These are phyloP conservation scores for Tribolium madens DNA, from an alignment of 1,140 invertebrate genomes.

Conservation along the genomic window DNA sequence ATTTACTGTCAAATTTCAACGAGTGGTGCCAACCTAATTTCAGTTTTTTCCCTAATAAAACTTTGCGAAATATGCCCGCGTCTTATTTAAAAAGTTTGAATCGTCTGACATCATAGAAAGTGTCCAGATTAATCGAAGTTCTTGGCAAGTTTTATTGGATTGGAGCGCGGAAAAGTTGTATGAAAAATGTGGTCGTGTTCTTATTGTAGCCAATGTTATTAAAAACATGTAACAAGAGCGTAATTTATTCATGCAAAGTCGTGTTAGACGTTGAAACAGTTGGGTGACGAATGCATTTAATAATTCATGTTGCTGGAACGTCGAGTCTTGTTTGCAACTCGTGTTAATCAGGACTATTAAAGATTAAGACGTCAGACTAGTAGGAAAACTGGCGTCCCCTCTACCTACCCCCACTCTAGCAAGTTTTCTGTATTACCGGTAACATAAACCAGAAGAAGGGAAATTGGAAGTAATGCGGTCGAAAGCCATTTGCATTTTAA, in stretches of 20 bases:
- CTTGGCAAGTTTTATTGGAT: conserved; percentile 32
- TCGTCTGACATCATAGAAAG: not conserved
- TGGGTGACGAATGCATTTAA: conserved; percentile 37
- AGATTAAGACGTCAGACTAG: conserved; percentile 14
- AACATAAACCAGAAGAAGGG: conserved; percentile 30
- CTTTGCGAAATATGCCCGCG: conserved; percentile 15
- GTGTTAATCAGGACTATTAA: conserved; percentile 34
- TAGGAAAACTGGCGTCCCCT: not conserved
- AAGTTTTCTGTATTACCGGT: conserved; percentile 5
- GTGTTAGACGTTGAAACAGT: conserved; percentile 23
- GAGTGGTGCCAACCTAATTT: too few relatives aligned
- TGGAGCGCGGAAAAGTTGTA: not conserved
- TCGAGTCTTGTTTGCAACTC: conserved; percentile 25
- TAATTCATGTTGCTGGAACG: conserved; percentile 21
- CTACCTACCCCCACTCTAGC: not conserved
- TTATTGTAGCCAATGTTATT: not conserved
- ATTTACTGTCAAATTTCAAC: too few relatives aligned
- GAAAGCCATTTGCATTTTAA: conserved; percentile 40
- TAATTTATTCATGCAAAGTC: conserved; percentile 30
- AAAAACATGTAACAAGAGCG: not conserved
- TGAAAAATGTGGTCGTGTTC: conserved; percentile 5
- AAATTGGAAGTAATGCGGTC: conserved; percentile 35
- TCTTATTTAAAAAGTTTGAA: not conserved
- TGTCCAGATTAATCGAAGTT: conserved; percentile 27
- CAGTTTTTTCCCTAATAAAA: conserved; percentile 23